Conservation (phyloP, 2,113 vertebrate genomes). For the Xenopus tropicalis region UCB_Xtro_10.0 CM004445.2:74288501-74289000, state of each 20-base stretch:
- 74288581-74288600: not conserved
- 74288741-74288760: conserved; percentile 1
- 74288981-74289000: conserved; percentile 45
- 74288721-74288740: not conserved
- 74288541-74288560: not conserved
- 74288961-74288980: conserved; percentile 44
- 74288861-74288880: conserved; percentile 14
- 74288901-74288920: conserved; percentile 38
- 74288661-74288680: not conserved
- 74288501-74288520: too few relatives aligned
- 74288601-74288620: not conserved
- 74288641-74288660: not conserved
- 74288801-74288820: conserved; percentile 12
- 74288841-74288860: not conserved
- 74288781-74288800: not conserved
- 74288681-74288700: conserved; percentile 3
- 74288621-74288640: not conserved
- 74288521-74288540: not conserved
- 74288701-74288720: conserved; percentile 2
- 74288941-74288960: conserved; percentile 46
- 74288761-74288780: conserved; percentile 3
- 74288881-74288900: conserved; percentile 41
- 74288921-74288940: conserved; percentile 47
- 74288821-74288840: not conserved
- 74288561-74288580: not conserved